Base-by-base conservation (phyloP, 2,797 vertebrate genomes). In the Percopsis omiscomaycus region DNA sequence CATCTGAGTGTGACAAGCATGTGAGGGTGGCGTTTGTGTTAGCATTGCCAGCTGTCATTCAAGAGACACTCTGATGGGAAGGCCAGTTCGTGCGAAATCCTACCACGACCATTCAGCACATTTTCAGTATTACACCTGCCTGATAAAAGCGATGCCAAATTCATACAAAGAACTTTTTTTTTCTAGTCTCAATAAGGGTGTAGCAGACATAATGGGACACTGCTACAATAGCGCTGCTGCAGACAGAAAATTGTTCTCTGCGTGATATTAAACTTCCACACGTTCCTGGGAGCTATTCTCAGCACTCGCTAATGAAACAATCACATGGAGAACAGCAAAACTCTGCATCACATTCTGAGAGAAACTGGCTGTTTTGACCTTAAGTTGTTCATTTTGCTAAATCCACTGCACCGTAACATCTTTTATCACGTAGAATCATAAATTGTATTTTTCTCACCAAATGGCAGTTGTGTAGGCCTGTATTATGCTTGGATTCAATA, bases 241-340 rank as follows among this genome's bases (percentile, higher is more conserved):
- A 81, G 61, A 77, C 55, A 47, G 63, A 73, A 84, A 69, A 86
- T 85, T 80, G 76, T 78, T 85, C 80, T 78, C 81, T 69, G 82
- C 63, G 84, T 80, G 88, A 81, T 84, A 80, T 83, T 83, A 82
- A 89, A 82, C 73, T 77, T 75, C 62, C 53, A 37, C 70, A 71
- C 54, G 55, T 64, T 78, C 69, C 74, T 74, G 55, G 55, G 58
- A 81, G 78, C 83, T 75, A 81, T 85, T 87, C 77, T 64, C 67
- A 77, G 75, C 53, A 4, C 53, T 65, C 42, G 16, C 55, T 79
- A 84, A 89, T 88, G 74, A 84, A 83, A 76, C 81, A 85, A 84
- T 86, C 81, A 79, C 69, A 75, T 51, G 63, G 56, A 46, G 68
- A 50, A 51, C 48, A 74, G 71, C 63, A 52, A 80, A 71, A 75